Percentiles rank a stretch among this genome's conserved stretches.
These are phyloP conservation scores for Trilocha varians DNA, from an alignment of 2,888 invertebrate genomes.

Conservation along the genomic window DNA sequence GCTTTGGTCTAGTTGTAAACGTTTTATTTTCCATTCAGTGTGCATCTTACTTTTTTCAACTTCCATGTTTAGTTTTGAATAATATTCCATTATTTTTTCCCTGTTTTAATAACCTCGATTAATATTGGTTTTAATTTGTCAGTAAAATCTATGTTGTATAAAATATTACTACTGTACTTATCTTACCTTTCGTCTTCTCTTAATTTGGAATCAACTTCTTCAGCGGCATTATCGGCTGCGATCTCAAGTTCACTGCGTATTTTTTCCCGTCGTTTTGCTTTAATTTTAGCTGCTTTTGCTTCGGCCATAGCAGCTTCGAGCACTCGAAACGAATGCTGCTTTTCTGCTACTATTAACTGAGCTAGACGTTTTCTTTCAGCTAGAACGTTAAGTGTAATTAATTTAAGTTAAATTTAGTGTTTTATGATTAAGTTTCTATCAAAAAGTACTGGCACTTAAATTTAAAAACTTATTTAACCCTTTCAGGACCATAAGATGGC, in stretches of 20 bases:
- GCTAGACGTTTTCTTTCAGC: conserved; percentile 61
- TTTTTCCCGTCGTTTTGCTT: conserved; percentile 39
- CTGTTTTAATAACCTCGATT: conserved; percentile 31
- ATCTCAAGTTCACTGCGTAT: conserved; percentile 32
- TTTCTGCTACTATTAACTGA: conserved; percentile 62
- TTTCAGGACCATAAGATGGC: no score
- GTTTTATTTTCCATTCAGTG: conserved; percentile 72
- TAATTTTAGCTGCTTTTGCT: conserved; percentile 49
- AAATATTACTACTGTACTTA: no score
- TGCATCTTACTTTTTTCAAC: conserved; percentile 71
- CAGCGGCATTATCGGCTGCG: conserved; percentile 38
- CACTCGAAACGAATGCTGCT: conserved; percentile 58
- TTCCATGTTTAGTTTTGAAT: conserved; percentile 74
- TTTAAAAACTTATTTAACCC: no score
- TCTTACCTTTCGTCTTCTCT: conserved; percentile 51
- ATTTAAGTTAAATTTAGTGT: no score
- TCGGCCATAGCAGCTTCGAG: conserved; percentile 64
- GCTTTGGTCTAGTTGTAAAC: conserved; percentile 55
- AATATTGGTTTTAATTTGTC: neutral
- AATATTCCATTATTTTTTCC: conserved; percentile 75
- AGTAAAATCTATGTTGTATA: neutral
- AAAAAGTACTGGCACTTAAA: no score
- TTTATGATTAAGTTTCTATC: no score
- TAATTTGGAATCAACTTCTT: conserved; percentile 52
- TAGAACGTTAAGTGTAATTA: no score